Base-by-base conservation (phyloP, 2,113 vertebrate genomes). In the Mionectes macconnelli region DNA sequence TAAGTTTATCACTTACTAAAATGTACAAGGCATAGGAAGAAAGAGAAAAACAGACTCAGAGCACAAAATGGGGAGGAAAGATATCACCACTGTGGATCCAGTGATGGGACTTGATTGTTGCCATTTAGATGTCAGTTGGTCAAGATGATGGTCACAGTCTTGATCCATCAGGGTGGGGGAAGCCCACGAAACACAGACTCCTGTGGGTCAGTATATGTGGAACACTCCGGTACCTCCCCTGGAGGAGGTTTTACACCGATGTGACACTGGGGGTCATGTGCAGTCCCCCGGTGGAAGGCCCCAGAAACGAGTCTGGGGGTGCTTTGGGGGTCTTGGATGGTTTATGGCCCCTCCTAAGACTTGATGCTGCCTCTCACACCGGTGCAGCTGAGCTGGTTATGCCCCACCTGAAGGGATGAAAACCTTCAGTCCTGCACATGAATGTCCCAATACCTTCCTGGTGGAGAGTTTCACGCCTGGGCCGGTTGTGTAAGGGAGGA, bases 121-220 rank as follows among this genome's bases (percentile, higher is more conserved):
- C 20, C 15, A 15, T 57, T 66, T 33, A 21, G 18, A 1, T 19
- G 12, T 3, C 21, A 0, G 0, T 31, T 31, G 20, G 30, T 35
- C 0, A 0, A 40, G 56, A 30, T 6, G 7, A 35, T 42, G 24
- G 42, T 56, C 57, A 10, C 35, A 56, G 66, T 42, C 49, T 56
- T 31, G 42, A 8, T 64, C 57, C 24, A 9, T 18, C 2, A 13
- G 57, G 24, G 3, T 25, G 10, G 9, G 30, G 30, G 40, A 42
- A 64, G 7, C 35, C 24, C 1, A 0, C 12, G 35, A 33, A 23
- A 12, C 31, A 47, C 35, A 42, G 25, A 31, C 7, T 35, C n/a
- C 24, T 9, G 30, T 18, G 16, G 30, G 21, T 21, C 25, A 5
- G n/a, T 18, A 4, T 2, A 25, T 20, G 4, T 49, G 40, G 35